Conservation (phyloP, 2,888 invertebrate genomes). For the Netelia fuscicornis region DNA sequence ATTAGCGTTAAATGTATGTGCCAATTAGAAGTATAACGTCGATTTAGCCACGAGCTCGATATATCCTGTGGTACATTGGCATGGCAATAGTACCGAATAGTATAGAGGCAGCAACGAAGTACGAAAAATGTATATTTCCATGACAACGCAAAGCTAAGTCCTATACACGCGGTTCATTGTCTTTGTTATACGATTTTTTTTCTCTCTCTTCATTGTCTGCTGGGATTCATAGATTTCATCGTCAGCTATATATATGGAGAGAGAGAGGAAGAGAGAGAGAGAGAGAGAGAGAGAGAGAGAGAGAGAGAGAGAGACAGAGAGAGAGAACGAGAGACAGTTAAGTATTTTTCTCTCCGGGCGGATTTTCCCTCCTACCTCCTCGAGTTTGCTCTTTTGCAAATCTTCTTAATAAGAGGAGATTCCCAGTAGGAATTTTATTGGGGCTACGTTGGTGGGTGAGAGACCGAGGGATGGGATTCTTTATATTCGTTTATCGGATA, state of each 20-base stretch:
- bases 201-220: constrained; percentile 38
- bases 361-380: constrained; percentile 42
- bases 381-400: constrained; percentile 12
- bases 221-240: constrained; percentile 50
- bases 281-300: no score
- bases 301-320: no score
- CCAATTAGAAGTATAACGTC: constrained; percentile 83
- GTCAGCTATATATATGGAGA: constrained; percentile 14
- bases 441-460: constrained; percentile 18
- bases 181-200: constrained; percentile 6
- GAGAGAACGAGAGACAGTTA: not conserved
- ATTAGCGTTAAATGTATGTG: constrained; percentile 84
- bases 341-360: constrained; percentile 58
- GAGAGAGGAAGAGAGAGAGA: no score
- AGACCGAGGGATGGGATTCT: constrained; percentile 45
- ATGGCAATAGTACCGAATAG: constrained; percentile 22
- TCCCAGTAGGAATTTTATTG: constrained; percentile 54
- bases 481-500: constrained; percentile 59
- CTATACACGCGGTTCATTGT: not conserved
- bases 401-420: constrained; percentile 49
- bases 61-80: not conserved
- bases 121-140: no score
- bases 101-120: no score
- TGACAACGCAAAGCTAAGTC: no score
- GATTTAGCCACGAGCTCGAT: constrained; percentile 78